Base-by-base conservation (phyloP, 1,140 invertebrate genomes). In the Halotydeus destructor region DNA sequence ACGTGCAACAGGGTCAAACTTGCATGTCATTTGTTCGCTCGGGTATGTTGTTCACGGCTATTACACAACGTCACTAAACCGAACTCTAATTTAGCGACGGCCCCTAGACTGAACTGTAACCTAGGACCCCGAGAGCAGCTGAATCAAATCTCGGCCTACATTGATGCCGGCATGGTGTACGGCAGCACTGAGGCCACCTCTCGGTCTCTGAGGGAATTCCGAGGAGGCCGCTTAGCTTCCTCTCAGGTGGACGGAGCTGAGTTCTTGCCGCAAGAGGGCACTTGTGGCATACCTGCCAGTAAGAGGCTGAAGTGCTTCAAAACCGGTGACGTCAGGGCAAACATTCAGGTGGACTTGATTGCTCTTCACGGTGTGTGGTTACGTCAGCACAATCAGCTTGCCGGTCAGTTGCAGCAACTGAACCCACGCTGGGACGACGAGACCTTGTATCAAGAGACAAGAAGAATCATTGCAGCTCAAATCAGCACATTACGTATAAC, bases 251-350 rank as follows among this genome's bases (percentile, higher is more conserved):
- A 18, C 48, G 57, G 5, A 47, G n/a, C n/a, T n/a, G n/a, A n/a
- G n/a, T 83, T 44, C 82, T 82, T 3, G 82, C 86, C 58, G 79
- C 85, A 64, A 82, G 82, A 9, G 14, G 27, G 27, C 27, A 30
- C 27, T 12, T 89, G 83, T 58, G 84, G 81, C 33, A 45, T 49
- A 24, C 78, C 79, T 2, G 39, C 41, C 21, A 41, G 43, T 2
- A 51, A 52, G 16, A 59, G 66, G 3, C 14, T 46, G 21, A 24
- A 26, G 11, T 46, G 44, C 26, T 46, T 46, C 14, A 4, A 9
- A 11, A 40, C 22, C 22, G 48, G 48, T 31, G 48, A 50, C 33
- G 31, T 11, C 30, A 35, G 48, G n/a, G 37, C 38, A 4, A 49
- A 48, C 26, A 43, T 48, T 26, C 32, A 49, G 3, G 23, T 24